phyloP scores from a whole-genome alignment of 1,140 invertebrate species.

The Gonatopus flavifemur region DNA sequence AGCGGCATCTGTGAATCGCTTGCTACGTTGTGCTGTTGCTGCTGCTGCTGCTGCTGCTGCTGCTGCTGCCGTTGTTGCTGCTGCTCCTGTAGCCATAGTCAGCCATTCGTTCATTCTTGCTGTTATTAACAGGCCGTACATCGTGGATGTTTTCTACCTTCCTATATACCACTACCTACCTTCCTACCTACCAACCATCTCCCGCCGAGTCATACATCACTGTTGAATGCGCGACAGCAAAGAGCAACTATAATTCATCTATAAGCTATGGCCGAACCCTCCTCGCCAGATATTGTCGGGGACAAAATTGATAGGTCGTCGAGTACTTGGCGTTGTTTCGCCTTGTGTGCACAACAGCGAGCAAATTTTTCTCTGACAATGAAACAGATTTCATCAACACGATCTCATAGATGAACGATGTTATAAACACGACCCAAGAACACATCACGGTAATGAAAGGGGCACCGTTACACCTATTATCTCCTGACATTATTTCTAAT shows the following conservation, averaged over 20 bases:
- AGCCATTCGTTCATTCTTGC: slow-evolving; percentile 48
- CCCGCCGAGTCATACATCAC: slow-evolving; percentile 54
- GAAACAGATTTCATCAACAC: too few relatives aligned
- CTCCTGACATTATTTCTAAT: too few relatives aligned
- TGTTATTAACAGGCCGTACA: slow-evolving; percentile 53
- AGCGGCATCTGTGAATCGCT: too few relatives aligned
- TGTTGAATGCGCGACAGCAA: slow-evolving; percentile 52
- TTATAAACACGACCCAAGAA: too few relatives aligned
- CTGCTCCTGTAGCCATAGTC: slow-evolving; percentile 51
- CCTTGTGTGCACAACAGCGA: too few relatives aligned
- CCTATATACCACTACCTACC: too few relatives aligned
- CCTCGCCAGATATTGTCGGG: slow-evolving; percentile 44
- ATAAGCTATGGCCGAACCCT: slow-evolving; percentile 47
- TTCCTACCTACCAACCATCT: slow-evolving; percentile 35
- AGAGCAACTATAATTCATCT: slow-evolving; percentile 55
- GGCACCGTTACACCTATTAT: too few relatives aligned
- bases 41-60: too few relatives aligned
- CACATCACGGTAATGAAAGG: too few relatives aligned
- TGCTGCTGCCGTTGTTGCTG: slow-evolving; percentile 41
- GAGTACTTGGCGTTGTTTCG: slow-evolving; percentile 8
- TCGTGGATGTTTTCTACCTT: slow-evolving; percentile 43
- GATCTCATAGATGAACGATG: too few relatives aligned
- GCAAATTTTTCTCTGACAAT: too few relatives aligned
- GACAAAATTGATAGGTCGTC: slow-evolving; percentile 48
- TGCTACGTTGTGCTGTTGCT: too few relatives aligned